Evolutionary conservation across 2,888 invertebrate genomes (phyloP).

Genomic region (Cremastinae sp.): DNA sequence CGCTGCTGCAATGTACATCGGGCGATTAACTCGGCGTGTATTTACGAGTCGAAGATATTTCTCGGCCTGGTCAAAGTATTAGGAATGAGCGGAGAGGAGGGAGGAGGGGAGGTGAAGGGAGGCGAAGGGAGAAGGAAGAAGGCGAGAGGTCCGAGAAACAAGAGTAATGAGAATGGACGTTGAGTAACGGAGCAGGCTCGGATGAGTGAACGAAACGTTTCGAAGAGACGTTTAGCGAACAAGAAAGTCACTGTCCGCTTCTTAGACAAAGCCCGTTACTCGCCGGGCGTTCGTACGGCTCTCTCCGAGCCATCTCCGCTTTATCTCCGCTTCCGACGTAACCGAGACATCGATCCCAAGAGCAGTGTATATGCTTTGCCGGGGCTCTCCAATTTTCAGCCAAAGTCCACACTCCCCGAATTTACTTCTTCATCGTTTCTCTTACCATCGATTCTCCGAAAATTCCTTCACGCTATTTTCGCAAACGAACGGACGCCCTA

Average conservation of each 20-base stretch:
- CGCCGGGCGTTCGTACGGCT: slow-evolving; percentile 1
- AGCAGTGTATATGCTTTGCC: too few species aligned
- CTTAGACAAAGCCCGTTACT: slow-evolving; percentile 6
- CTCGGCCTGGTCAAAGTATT: slow-evolving; percentile 7
- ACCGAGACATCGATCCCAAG: neutral
- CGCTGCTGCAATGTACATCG: neutral
- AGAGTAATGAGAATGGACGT: slow-evolving; percentile 46
- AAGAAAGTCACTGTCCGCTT: slow-evolving; percentile 42
- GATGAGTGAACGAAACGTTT: slow-evolving; percentile 43
- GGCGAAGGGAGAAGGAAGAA: neutral
- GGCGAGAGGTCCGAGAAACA: slow-evolving; percentile 1
- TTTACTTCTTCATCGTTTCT: neutral
- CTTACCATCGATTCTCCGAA: neutral
- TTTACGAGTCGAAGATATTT: slow-evolving; percentile 18
- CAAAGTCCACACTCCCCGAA: neutral
- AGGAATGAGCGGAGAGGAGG: neutral
- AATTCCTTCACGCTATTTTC: neutral
- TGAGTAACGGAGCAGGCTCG: slow-evolving; percentile 30
- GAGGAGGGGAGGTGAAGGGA: neutral
- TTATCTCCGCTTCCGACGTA: slow-evolving; percentile 4
- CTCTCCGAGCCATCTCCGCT: slow-evolving; percentile 12
- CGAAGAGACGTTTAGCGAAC: slow-evolving; percentile 33
- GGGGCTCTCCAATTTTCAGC: too few species aligned
- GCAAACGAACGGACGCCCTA: slow-evolving; percentile 9
- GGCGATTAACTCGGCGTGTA: neutral